These are phyloP conservation scores for Sarcophaga subvicina DNA, from an alignment of 2,888 invertebrate genomes.

Conservation along the genomic window DNA sequence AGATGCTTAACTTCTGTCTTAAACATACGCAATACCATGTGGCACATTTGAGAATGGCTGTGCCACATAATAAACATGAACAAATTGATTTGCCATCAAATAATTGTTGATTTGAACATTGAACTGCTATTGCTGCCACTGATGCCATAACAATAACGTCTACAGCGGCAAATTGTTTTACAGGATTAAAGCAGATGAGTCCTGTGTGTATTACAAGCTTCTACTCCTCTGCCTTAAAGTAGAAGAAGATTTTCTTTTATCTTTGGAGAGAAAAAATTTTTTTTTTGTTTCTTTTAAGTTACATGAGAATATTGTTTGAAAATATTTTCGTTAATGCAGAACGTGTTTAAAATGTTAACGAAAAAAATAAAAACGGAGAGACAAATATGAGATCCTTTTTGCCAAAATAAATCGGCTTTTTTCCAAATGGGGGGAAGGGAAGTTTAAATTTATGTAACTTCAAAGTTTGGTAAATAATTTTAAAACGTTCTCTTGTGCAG, in stretches of 20 bases:
- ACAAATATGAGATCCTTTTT: neutral
- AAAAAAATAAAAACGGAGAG: neutral
- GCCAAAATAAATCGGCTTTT: neutral
- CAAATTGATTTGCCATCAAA: constrained; percentile 66
- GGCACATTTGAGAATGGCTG: neutral
- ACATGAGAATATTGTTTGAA: neutral
- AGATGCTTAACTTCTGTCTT: constrained; percentile 1
- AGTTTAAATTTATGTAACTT: too few relatives aligned
- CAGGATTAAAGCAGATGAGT: constrained; percentile 13
- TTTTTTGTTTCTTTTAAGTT: constrained; percentile 11
- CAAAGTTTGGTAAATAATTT: too few relatives aligned
- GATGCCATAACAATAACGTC: neutral
- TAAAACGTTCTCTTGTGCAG: neutral
- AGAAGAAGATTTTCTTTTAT: neutral
- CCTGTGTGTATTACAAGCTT: neutral
- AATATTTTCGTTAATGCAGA: constrained; percentile 19
- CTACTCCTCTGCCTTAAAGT: neutral
- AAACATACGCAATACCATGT: neutral
- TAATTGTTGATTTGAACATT: constrained; percentile 55
- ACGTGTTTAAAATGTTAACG: constrained; percentile 48
- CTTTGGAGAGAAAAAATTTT: neutral
- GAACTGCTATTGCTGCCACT: neutral
- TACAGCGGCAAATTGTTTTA: constrained; percentile 25
- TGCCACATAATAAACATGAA: constrained; percentile 34
- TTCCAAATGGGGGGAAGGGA: too few relatives aligned